phyloP scores from a whole-genome alignment of 2,888 invertebrate species.

The Morpho achilles region DNA sequence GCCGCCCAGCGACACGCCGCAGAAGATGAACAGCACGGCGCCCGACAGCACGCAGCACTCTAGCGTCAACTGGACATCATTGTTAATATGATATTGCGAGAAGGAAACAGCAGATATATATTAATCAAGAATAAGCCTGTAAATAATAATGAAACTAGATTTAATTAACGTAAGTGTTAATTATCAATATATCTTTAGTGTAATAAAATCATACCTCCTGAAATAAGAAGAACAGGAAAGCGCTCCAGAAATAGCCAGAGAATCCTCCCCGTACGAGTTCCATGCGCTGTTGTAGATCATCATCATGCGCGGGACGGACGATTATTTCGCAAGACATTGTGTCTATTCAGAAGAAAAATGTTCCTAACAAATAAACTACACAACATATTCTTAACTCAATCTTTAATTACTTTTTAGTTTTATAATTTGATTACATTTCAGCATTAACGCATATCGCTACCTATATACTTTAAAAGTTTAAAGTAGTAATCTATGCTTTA shows the following conservation, averaged over 20 bases:
- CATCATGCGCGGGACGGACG: conserved; percentile 38
- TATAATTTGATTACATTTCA: too few species aligned
- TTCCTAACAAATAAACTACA: too few species aligned
- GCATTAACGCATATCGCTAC: too few species aligned
- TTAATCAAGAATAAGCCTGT: not conserved
- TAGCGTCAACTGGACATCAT: conserved; percentile 44
- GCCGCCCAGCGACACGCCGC: conserved; percentile 68
- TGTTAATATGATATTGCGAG: not conserved
- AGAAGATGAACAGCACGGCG: conserved; percentile 83
- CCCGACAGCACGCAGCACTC: conserved; percentile 77
- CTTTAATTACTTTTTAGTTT: too few species aligned
- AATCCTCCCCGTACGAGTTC: conserved; percentile 38
- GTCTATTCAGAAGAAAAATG: too few species aligned
- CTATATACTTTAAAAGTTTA: too few species aligned
- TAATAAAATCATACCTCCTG: conserved; percentile 43
- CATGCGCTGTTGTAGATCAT: conserved; percentile 41
- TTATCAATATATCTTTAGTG: too few species aligned
- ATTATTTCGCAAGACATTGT: conserved; percentile 35
- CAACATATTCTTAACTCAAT: too few species aligned
- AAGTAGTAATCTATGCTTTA: too few species aligned
- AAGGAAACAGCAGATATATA: not conserved
- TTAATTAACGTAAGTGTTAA: too few species aligned
- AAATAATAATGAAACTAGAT: not conserved
- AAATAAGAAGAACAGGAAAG: conserved; percentile 49
- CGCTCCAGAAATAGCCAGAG: conserved; percentile 36